Percentiles rank a stretch among this genome's conserved stretches.
Conservation (phyloP, 2,797 vertebrate genomes). For the Peromyscus aztecus region DNA sequence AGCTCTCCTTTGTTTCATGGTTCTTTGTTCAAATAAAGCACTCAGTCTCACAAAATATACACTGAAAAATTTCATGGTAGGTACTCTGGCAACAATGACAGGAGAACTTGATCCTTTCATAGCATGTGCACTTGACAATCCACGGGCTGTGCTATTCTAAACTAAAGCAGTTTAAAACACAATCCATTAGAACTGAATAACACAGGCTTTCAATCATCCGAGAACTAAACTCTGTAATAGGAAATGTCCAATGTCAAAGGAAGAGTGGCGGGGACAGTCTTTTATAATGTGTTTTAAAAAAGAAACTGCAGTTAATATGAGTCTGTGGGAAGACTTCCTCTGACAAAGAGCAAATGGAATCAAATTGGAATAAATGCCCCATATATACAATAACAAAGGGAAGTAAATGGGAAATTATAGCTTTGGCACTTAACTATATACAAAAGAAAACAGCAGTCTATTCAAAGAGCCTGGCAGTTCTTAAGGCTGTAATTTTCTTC, state of each 20-base stretch:
- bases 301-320: conserved; percentile 57
- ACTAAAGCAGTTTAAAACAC: conserved; percentile 66
- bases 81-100: conserved; percentile 46
- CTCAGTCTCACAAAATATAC: not conserved
- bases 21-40: conserved; percentile 60
- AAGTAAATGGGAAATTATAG: conserved; percentile 81
- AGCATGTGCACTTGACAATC: conserved; percentile 56
- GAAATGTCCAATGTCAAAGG: conserved; percentile 62
- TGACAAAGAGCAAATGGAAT: conserved; percentile 75
- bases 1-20: conserved; percentile 37
- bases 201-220: conserved; percentile 46
- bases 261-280: conserved; percentile 64
- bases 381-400: conserved; percentile 65
- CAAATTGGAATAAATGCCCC: conserved; percentile 72
- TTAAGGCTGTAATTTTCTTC: conserved; percentile 75
- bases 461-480: conserved; percentile 69
- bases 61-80: conserved; percentile 49
- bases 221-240: conserved; percentile 45
- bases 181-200: conserved; percentile 64
- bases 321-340: conserved; percentile 17
- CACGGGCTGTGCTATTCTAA: conserved; percentile 16
- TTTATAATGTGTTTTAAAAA: conserved; percentile 66
- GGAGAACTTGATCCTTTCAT: conserved; percentile 37
- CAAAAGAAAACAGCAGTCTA: conserved; percentile 71
- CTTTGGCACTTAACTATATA: conserved; percentile 70